These are phyloP conservation scores for Myripristis murdjan DNA, from an alignment of 2,797 vertebrate species.

Conservation along the genomic window DNA sequence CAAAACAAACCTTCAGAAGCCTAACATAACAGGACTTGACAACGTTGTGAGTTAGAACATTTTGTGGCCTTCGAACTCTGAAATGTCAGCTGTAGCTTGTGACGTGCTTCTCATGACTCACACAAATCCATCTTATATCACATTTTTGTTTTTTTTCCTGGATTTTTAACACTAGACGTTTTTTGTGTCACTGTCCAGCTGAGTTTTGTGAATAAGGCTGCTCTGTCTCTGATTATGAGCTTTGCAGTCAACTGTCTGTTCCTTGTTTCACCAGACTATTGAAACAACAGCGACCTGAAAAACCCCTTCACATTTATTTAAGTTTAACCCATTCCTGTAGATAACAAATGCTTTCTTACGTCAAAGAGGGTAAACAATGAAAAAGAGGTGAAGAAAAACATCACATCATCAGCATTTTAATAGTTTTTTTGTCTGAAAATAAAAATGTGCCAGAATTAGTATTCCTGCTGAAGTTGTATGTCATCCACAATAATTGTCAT, in stretches of 20 bases:
- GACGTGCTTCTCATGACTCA: slow-evolving; percentile 34
- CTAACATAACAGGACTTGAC: slow-evolving; percentile 37
- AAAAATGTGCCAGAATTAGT: too few species aligned
- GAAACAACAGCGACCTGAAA: background rate
- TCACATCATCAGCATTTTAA: too few species aligned
- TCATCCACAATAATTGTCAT: too few species aligned
- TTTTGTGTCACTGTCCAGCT: background rate
- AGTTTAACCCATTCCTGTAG: background rate
- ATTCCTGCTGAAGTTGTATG: too few species aligned
- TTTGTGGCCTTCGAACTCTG: slow-evolving; percentile 41
- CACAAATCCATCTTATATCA: slow-evolving; percentile 44
- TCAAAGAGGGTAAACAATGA: background rate
- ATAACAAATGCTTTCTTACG: background rate
- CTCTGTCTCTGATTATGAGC: background rate
- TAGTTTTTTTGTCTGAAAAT: too few species aligned
- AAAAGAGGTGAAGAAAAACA: too few species aligned
- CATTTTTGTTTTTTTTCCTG: slow-evolving; percentile 9
- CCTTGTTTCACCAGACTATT: background rate
- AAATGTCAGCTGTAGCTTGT: slow-evolving; percentile 57
- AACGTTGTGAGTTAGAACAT: slow-evolving; percentile 35
- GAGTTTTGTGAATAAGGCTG: slow-evolving; percentile 3
- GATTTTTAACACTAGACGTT: slow-evolving; percentile 4
- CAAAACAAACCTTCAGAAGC: slow-evolving; percentile 55
- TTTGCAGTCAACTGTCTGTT: background rate
- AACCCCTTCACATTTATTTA: background rate